Base-by-base conservation (phyloP, 2,113 vertebrate species). In the Ptilorrhoa leucosticta region DNA sequence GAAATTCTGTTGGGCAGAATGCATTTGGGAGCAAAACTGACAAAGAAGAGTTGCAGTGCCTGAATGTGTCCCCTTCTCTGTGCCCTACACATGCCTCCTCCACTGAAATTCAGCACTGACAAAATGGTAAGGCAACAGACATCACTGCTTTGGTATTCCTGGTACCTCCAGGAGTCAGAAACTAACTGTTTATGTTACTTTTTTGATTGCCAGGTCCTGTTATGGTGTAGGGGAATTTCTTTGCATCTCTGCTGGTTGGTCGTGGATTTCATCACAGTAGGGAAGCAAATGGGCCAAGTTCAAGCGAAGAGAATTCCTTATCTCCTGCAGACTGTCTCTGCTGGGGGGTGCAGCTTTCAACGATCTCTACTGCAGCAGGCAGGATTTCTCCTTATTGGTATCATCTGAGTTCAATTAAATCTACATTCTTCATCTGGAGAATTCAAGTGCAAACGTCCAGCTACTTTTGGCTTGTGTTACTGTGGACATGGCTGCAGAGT, bases 371-470 rank as follows among this genome's bases (percentile, higher is more conserved):
- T 90, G 70, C 54, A 69, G 31, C 31, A 90, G 57, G 39, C 61
- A 93, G 70, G 31, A 47, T 77, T 89, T 83, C 37, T 92, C 42
- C 56, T 83, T 85, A 77, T 66, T 90, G 64, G 11, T 90, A 28
- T 77, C 54, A 63, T 72, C 88, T 95, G 94, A 42, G 11, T 80
- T 90, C 64, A 89, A 63, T 95, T 93, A 94, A 77, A 65, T 50
- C n/a, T 35, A 37, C 79, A 83, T 92, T 90, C 63, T 83, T 92
- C 51, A 73, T 73, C 35, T 83, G 64, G 56, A 89, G 42, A 70
- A 81, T 83, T 92, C 63, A 77, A 92, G 60, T 65, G 68, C 42
- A 48, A 90, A 50, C 2, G 24, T 90, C 24, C 75, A 83, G 23
- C 68, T 88, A 92, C 83, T 92, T 93, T 81, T 73, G 63, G 37